Evolutionary conservation across 2,888 invertebrate species (phyloP).

Genomic region (Orchestes rusci): DNA sequence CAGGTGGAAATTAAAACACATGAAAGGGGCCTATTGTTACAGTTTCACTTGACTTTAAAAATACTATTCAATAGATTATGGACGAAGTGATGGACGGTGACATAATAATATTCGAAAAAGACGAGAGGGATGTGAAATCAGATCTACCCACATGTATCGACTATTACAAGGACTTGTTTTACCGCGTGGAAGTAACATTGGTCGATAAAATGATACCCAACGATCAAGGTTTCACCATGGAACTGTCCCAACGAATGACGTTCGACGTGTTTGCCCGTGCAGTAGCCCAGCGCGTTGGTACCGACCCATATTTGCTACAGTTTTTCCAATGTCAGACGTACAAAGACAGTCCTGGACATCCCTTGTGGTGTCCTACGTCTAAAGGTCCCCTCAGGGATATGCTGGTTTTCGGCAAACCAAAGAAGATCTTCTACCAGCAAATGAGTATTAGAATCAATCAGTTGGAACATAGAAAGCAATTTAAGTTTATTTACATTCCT

Average conservation of each 20-base stretch:
- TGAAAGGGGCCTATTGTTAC: no score
- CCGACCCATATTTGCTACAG: conserved; percentile 90
- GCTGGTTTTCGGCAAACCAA: conserved; percentile 79
- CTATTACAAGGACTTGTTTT: conserved; percentile 92
- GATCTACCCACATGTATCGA: conserved; percentile 90
- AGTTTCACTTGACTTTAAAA: no score
- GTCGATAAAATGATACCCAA: no score
- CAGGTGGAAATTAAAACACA: no score
- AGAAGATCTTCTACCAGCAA: conserved; percentile 94
- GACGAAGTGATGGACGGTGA: conserved; percentile 96
- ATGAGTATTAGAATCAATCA: conserved; percentile 95
- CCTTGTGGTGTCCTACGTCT: conserved; percentile 78
- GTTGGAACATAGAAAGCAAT: conserved; percentile 94
- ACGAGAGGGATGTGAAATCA: conserved; percentile 63
- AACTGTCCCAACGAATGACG: conserved; percentile 86
- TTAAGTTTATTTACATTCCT: conserved; percentile 82
- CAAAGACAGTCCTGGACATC: conserved; percentile 82
- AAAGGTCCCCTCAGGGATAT: conserved; percentile 88
- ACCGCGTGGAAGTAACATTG: no score
- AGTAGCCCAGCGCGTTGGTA: conserved; percentile 84
- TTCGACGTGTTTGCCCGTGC: conserved; percentile 93
- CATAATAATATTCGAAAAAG: no score
- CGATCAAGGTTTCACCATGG: conserved; percentile 85
- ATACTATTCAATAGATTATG: no score
- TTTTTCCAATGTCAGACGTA: conserved; percentile 95